Base-by-base conservation (phyloP, 1,140 invertebrate genomes). In the Adelges cooleyi region DNA sequence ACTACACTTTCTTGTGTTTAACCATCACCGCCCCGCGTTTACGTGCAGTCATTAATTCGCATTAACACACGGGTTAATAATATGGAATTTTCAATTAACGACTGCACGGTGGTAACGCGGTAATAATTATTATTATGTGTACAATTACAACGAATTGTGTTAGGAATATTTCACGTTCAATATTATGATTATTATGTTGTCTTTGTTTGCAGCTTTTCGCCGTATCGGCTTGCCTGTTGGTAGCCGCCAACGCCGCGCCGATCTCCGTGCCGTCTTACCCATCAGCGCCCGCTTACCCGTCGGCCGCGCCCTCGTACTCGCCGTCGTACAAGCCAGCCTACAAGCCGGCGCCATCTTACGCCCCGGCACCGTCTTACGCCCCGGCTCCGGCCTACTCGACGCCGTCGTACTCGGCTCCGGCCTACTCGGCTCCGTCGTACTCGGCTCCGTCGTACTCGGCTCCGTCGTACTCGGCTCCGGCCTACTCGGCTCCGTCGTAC, bases 301-400 rank as follows among this genome's bases (percentile, higher is more conserved):
- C 29, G 29, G n/a, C 50, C 18, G 54, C 54, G 0, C n/a, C 54
- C 1, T 4, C 54, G 0, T 59, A 59, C 23, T 44, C 52, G 1
- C 52, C 36, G 1, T 0, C 40, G 0, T 59, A 59, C 11, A 42
- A 22, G 1, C 9, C 40, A 2, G 56, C 59, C 10, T 65, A 54
- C 42, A 40, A 48, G 22, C 13, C 56, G 8, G 56, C 42, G 9
- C 56, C 67, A 1, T 25, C 67, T 15, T 67, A 67, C 49, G 40
- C 6, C 11, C 53, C 66, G 2, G 66, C 53, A 20, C 66, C 66
- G 10, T 9, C 67, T 0, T 65, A 65, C 44, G 38, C 18, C 3
- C 23, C 53, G 5, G 49, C 54, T 23, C 67, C 67, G n/a, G 42
- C 66, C 0, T 56, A 56, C 22, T 62, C 46, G n/a, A 17, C 52